Evolutionary conservation across 2,888 invertebrate species (phyloP), one percentile per base, ranked within the genome.

Genomic region (Sepioteuthis lessoniana): DNA sequence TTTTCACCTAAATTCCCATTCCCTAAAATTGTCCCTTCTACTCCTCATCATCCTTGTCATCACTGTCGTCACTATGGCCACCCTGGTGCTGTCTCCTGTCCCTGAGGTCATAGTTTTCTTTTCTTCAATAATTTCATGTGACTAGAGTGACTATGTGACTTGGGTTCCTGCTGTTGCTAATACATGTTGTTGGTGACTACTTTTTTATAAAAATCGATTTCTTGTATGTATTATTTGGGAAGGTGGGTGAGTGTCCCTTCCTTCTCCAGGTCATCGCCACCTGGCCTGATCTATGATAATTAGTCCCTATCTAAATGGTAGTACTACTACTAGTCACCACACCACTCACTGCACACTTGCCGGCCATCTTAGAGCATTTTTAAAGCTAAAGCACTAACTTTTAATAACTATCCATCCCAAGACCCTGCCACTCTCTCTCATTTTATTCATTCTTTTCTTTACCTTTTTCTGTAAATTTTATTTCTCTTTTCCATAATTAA

Each of bases 201-300:
- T 76, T 76, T n/a, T 76, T 76, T 35, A n/a, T 16, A n/a, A 76
- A 76, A 76, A 76, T 76, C 76, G 76, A 76, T 76, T 76, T 76
- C 76, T 76, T 76, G 76, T 76, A n/a, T 76, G 35, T 76, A 35
- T n/a, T 76, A 76, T 16, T 76, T 76, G 76, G 76, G 76, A 13
- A 76, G 35, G 76, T 16, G 10, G 35, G 76, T 76, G 76, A 76
- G n/a, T 76, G 76, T 76, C 76, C n/a, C 76, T 35, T n/a, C 76
- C n/a, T n/a, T 16, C 76, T 4, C 76, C 76, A 76, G 76, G 76
- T 92, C 92, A n/a, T 47, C 92, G 42, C 92, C 92, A 92, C 46
- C 47, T 92, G 92, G 47, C 92, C 92, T 46, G 47, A 47, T 92
- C 92, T 92, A 92, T 92, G 92, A 47, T 92, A 92, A 92, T 92